Percentiles rank a stretch among this genome's conserved stretches.
Evolutionary conservation across 2,113 vertebrate genomes (phyloP).

Genomic region (Nycticebus coucang): DNA sequence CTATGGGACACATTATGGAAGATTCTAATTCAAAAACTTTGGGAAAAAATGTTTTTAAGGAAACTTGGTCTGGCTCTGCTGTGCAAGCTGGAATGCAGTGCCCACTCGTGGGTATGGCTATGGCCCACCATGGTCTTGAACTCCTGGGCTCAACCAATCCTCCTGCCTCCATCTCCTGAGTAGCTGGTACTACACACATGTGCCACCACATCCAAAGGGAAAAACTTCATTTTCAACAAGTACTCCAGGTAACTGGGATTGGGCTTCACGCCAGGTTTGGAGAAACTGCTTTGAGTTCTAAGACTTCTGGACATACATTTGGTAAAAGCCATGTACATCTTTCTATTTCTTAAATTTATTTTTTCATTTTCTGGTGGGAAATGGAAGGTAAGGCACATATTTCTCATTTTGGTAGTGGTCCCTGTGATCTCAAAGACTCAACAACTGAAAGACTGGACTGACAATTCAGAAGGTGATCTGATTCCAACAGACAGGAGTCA

Average conservation of each 20-base stretch:
- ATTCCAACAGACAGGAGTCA: background rate
- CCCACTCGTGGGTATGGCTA: background rate
- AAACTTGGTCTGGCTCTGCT: background rate
- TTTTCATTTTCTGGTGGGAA: too few relatives aligned
- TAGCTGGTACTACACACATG: background rate
- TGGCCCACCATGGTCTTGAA: background rate
- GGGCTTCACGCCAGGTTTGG: background rate
- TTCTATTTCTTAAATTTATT: background rate
- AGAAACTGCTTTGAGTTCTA: background rate
- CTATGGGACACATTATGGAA: background rate
- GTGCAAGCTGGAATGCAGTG: background rate
- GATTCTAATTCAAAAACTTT: background rate
- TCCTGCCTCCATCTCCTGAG: background rate
- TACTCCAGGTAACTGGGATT: background rate
- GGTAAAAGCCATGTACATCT: background rate
- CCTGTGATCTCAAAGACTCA: background rate
- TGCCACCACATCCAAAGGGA: background rate
- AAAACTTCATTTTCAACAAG: background rate
- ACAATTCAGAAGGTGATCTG: background rate
- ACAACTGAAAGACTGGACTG: background rate
- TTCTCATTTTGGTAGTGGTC: background rate
- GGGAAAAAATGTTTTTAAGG: background rate
- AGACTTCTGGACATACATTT: background rate
- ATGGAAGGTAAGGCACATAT: too few relatives aligned
- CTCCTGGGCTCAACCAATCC: background rate